phyloP scores from a whole-genome alignment of 2,113 vertebrate genomes.

The Macrotus californicus region DNA sequence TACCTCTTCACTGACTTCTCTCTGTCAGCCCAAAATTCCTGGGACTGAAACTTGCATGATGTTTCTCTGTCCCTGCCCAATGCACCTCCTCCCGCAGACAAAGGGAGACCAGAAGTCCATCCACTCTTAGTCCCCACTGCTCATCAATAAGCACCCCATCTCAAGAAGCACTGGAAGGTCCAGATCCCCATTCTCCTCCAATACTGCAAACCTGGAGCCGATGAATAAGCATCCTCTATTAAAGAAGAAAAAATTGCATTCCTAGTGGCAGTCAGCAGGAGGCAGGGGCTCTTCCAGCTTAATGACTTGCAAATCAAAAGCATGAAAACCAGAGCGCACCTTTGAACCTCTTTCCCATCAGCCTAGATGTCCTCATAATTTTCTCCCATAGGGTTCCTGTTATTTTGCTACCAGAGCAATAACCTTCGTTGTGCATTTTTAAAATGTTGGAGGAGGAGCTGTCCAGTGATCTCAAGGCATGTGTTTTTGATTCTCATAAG shows the following conservation, averaged over 20 bases:
- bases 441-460: conserved; percentile 80
- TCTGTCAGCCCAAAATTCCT: background rate
- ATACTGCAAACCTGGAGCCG: conserved; percentile 59
- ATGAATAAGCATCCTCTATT: conserved; percentile 58
- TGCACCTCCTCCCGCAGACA: background rate
- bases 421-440: conserved; percentile 72
- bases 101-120: background rate
- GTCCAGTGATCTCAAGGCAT: conserved; percentile 87
- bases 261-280: conserved; percentile 71
- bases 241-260: conserved; percentile 53
- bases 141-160: conserved; percentile 62
- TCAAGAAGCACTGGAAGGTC: conserved; percentile 70
- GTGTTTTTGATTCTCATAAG: conserved; percentile 88
- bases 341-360: conserved; percentile 74
- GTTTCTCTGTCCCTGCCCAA: background rate
- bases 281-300: conserved; percentile 64
- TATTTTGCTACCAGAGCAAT: conserved; percentile 76
- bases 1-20: background rate
- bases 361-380: conserved; percentile 68
- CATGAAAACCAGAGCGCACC: conserved; percentile 69
- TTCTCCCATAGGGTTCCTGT: conserved; percentile 72
- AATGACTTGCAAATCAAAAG: conserved; percentile 82
- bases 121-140: background rate
- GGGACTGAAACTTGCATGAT: background rate
- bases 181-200: conserved; percentile 39